Conservation (phyloP, 2,113 vertebrate genomes). For the Vulpes lagopus region DNA sequence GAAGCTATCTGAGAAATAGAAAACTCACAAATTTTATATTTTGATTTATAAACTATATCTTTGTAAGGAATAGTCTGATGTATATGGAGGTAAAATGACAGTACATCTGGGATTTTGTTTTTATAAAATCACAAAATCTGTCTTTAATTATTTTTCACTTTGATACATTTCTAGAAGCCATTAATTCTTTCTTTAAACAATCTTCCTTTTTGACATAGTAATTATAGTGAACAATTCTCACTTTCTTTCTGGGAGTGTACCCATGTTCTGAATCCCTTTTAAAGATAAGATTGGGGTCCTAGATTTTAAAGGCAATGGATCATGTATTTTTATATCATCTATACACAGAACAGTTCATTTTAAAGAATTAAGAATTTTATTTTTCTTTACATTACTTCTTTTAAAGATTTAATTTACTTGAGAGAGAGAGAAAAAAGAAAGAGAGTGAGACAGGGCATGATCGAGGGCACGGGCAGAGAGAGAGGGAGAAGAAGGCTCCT, state of each 20-base stretch:
- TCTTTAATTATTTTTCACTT: background rate
- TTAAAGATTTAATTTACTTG: background rate
- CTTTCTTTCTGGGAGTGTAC: background rate
- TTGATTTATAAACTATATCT: background rate
- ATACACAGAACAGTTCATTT: background rate
- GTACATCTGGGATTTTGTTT: background rate
- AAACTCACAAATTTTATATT: background rate
- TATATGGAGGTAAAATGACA: background rate
- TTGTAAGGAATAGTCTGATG: background rate
- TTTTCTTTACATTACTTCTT: background rate
- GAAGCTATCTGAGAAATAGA: background rate
- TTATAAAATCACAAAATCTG: background rate
- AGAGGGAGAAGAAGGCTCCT: background rate
- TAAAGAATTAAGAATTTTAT: background rate
- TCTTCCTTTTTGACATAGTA: background rate
- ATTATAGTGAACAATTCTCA: background rate
- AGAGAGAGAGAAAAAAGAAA: background rate
- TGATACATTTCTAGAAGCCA: background rate
- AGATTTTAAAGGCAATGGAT: background rate
- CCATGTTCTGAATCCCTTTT: background rate
- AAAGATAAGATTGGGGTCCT: background rate
- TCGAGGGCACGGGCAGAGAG: background rate
- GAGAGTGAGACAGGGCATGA: background rate
- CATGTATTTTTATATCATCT: background rate
- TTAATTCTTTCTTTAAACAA: constrained; percentile 8